Evolutionary conservation across 2,113 vertebrate species (phyloP), one percentile per base, ranked within the genome.

Genomic region (Ascaphus truei): DNA sequence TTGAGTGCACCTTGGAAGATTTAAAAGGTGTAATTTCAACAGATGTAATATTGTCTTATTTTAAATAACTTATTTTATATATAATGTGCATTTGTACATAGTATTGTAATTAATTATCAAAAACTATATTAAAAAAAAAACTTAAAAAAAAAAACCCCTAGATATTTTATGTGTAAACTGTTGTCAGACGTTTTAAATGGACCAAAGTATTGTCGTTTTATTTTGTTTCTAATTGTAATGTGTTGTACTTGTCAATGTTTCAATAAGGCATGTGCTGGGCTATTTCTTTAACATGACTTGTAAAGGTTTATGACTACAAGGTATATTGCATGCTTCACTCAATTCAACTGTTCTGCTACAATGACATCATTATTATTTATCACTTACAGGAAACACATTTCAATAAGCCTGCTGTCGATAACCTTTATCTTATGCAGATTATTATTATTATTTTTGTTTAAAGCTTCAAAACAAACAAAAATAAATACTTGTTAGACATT

Each of bases 1-100:
- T 36, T 20, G 15, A 30, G 41, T 34, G 20, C 25, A 25, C 52
- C 26, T 61, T 22, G 23, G 45, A 61, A 36, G 43, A 65, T 31
- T 56, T n/a, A n/a, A 5, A 7, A 57, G 33, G 47, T 61, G 45
- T 51, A 41, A 52, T 75, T 41, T 36, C 72, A 71, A 79, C 85
- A 89, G 83, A 88, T 89, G 89, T 90, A 89, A 87, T 86, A 95
- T 94, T 92, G 88, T 95, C 86, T 93, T 95, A 95, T 89, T 93
- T 91, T 89, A 93, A 85, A 93, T 99, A 98, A 98, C 93, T 99
- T 99, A 99, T 99, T 99, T 99, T 98, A 94, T 98, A 99, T 90
- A 94, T 95, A 95, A 81, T 96, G 93, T 96, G 92, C 88, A 96
- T 93, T 94, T 99, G 96, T 99, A 98, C 89, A 99, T 96, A 95